Evolutionary conservation across 2,797 vertebrate species (phyloP).

Genomic region (Anabas testudineus): DNA sequence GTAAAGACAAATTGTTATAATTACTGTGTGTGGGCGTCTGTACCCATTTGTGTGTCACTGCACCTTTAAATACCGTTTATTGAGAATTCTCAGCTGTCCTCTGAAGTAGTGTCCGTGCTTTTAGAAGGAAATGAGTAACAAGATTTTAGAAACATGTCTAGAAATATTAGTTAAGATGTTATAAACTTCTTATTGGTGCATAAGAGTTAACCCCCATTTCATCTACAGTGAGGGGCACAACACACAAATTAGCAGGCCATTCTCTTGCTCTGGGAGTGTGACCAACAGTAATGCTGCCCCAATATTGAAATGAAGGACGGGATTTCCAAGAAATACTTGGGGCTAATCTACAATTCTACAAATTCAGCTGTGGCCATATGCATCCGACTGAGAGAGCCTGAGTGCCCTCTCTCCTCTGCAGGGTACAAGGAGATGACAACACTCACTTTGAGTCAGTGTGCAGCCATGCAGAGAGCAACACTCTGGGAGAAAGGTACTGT

Average conservation of each 20-base stretch:
- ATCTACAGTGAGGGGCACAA: background rate
- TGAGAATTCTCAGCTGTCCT: conserved; percentile 63
- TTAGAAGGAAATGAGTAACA: conserved; percentile 16
- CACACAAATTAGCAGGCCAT: conserved; percentile 1
- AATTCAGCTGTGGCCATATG: conserved; percentile 57
- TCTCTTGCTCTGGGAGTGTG: conserved; percentile 26
- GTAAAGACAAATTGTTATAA: conserved; percentile 70
- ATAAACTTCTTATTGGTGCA: background rate
- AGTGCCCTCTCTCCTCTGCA: conserved; percentile 51
- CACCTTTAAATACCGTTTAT: conserved; percentile 65
- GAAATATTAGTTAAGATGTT: too few species aligned
- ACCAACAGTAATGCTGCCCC: conserved; percentile 34
- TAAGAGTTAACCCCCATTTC: background rate
- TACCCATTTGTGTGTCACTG: conserved; percentile 58
- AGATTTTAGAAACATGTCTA: background rate
- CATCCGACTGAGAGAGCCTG: conserved; percentile 17
- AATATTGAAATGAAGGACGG: conserved; percentile 42
- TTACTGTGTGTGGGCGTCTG: conserved; percentile 60
- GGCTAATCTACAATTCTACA: conserved; percentile 59
- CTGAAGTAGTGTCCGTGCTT: background rate
- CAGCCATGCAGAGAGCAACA: conserved; percentile 61
- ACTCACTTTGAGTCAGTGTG: conserved; percentile 54
- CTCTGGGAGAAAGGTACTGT: conserved; percentile 65
- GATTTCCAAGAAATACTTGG: conserved; percentile 39
- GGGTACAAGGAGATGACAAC: conserved; percentile 63